Evolutionary conservation across 2,888 invertebrate genomes (phyloP).

Genomic region (Drosophila glabriapex): DNA sequence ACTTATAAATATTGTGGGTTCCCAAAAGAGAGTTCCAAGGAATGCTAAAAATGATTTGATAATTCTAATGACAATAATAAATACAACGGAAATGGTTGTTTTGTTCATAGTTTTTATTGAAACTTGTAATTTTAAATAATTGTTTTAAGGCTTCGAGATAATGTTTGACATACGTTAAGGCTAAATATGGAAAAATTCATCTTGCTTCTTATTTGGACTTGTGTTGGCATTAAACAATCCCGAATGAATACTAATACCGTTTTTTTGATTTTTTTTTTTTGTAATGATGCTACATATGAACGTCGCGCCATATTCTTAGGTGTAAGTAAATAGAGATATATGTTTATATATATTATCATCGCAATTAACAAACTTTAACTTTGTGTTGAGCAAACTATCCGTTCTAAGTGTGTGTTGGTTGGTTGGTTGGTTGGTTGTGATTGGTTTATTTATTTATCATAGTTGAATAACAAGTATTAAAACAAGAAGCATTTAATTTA

Average conservation of each 20-base stretch:
- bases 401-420: conserved; percentile 58
- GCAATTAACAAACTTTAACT: conserved; percentile 61
- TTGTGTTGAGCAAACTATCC: conserved; percentile 64
- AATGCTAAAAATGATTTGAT: neutral
- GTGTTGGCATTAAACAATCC: conserved; percentile 47
- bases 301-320: conserved; percentile 15
- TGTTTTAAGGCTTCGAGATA: conserved; percentile 76
- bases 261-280: neutral
- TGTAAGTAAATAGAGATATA: conserved; percentile 37
- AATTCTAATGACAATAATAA: neutral
- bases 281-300: conserved; percentile 12
- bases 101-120: conserved; percentile 68
- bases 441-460: conserved; percentile 33
- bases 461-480: conserved; percentile 55
- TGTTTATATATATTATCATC: conserved; percentile 36
- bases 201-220: conserved; percentile 61
- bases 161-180: conserved; percentile 72
- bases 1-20: neutral
- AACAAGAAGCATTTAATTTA: conserved; percentile 73
- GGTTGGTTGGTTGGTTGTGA: conserved; percentile 14
- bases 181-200: conserved; percentile 75
- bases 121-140: conserved; percentile 73
- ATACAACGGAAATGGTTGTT: conserved; percentile 1
- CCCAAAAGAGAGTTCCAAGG: neutral
- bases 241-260: conserved; percentile 38